A percentile compares a stretch with the other conserved stretches of the same genome.
These are phyloP conservation scores for Anastrepha obliqua DNA, from an alignment of 1,140 invertebrate genomes.

Conservation along the genomic window DNA sequence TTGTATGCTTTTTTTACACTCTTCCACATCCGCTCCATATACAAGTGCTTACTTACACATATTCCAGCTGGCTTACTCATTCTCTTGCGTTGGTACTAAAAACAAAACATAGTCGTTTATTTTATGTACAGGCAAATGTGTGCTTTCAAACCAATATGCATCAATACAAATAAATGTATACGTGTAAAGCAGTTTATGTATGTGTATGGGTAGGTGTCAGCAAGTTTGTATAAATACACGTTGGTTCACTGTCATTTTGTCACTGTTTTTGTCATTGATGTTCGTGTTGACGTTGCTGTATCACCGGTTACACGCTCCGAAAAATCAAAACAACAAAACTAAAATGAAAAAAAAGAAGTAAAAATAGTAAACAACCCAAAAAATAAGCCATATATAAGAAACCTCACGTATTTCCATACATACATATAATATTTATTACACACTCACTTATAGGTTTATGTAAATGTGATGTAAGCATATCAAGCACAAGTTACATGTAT, in stretches of 20 bases:
- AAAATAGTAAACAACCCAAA: conserved; percentile 22
- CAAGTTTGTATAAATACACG: not conserved
- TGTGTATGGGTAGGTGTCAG: not conserved
- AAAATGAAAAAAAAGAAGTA: not conserved
- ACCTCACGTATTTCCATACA: not conserved
- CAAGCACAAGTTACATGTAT: too few relatives aligned
- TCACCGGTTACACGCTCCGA: conserved; percentile 35
- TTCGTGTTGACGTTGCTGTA: conserved; percentile 18
- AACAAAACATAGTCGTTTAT: not conserved
- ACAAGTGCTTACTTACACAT: not conserved
- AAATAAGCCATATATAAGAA: not conserved
- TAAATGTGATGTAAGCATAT: too few relatives aligned
- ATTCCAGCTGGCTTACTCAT: not conserved
- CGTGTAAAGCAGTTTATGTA: not conserved
- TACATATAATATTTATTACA: not conserved
- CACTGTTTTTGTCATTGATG: not conserved
- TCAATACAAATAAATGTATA: not conserved
- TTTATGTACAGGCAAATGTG: not conserved
- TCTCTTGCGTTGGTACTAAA: not conserved
- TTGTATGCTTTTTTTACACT: not conserved
- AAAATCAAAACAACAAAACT: conserved; percentile 3
- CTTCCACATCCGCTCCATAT: not conserved
- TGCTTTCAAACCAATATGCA: not conserved
- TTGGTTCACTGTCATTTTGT: not conserved
- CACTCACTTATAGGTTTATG: too few relatives aligned